Evolutionary conservation across 2,113 vertebrate genomes (phyloP), one percentile per base, ranked within the genome.

Genomic region (Ameiurus melas): DNA sequence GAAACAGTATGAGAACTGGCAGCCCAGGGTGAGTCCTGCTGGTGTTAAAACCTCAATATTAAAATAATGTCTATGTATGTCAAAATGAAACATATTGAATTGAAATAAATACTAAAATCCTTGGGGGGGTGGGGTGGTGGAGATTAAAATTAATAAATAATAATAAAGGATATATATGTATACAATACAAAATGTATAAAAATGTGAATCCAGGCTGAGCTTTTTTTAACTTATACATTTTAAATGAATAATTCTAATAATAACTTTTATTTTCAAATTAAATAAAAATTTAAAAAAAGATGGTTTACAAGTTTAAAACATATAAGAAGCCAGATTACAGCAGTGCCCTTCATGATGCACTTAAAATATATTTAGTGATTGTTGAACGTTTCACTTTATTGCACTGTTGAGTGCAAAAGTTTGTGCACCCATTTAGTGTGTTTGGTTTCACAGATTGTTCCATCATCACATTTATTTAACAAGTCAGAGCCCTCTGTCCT

Each of bases 1-100:
- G 96, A 99, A 99, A 93, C 98, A 99, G 91, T 99, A 99, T 0
- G 98, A 99, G 91, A 99, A 98, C 94, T 99, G 98, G 98, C 98
- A 99, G 92, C 98, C 98, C 13, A 91, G 98, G 95, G 98, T 99
- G 93, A 98, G 98, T 70, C 68, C 25, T 1, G 1, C 57, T 58
- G 77, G 0, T 3, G 8, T 43, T 25, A 16, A 47, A 12, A 77
- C 27, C 36, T 47, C 47, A 77, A 27, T 2, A 13, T 43, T 43
- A 43, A 9, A 71, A 20, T 9, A 36, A 71, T 71, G 33, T 71
- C 2, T 68, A 13, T 12, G 3, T 64, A 14, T 33, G 68, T n/a
- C 10, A n/a, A 33, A 70, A 47, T 13, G 0, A 14, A 78, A 51
- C 20, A 39, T 39, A 20, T 13, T 14, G 73, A 5, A 27, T 14